Percentiles rank a stretch among this genome's conserved stretches.
Conservation (phyloP, 1,140 invertebrate species). For the Pseudoatta argentina region DNA sequence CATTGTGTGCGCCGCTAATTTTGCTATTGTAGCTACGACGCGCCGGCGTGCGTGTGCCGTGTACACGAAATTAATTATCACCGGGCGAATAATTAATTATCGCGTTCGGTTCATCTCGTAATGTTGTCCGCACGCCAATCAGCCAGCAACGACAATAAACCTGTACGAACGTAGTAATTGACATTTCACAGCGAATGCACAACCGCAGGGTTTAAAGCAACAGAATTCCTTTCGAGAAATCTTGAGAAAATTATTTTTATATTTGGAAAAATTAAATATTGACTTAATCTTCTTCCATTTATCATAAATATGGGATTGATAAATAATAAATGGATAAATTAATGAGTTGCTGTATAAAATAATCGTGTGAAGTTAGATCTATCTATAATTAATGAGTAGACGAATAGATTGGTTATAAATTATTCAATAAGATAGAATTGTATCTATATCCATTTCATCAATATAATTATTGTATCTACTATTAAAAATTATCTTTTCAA, state of each 20-base stretch:
- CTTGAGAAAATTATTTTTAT: background rate
- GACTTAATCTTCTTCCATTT: background rate
- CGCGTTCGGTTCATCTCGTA: slow-evolving; percentile 29
- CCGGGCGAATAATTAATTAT: slow-evolving; percentile 54
- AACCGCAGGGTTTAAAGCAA: too few species aligned
- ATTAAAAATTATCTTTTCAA: too few species aligned
- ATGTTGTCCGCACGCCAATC: slow-evolving; percentile 30
- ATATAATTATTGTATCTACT: too few species aligned
- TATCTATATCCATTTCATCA: too few species aligned
- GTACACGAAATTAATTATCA: slow-evolving; percentile 52
- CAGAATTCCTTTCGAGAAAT: background rate
- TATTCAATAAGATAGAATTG: too few species aligned
- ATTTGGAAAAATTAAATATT: background rate
- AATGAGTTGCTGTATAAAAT: background rate
- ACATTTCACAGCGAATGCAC: background rate
- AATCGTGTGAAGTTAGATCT: too few species aligned
- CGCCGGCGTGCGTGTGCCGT: slow-evolving; percentile 9
- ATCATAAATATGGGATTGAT: background rate
- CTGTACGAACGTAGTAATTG: too few species aligned
- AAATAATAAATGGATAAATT: slow-evolving; percentile 8
- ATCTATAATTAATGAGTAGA: too few species aligned
- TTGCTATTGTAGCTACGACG: slow-evolving; percentile 24
- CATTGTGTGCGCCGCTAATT: slow-evolving; percentile 51
- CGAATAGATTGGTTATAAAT: too few species aligned
- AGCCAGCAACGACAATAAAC: slow-evolving; percentile 21